Percentiles rank a stretch among this genome's conserved stretches.
Evolutionary conservation across 2,797 vertebrate species (phyloP).

Genomic region (Spinus pinus): DNA sequence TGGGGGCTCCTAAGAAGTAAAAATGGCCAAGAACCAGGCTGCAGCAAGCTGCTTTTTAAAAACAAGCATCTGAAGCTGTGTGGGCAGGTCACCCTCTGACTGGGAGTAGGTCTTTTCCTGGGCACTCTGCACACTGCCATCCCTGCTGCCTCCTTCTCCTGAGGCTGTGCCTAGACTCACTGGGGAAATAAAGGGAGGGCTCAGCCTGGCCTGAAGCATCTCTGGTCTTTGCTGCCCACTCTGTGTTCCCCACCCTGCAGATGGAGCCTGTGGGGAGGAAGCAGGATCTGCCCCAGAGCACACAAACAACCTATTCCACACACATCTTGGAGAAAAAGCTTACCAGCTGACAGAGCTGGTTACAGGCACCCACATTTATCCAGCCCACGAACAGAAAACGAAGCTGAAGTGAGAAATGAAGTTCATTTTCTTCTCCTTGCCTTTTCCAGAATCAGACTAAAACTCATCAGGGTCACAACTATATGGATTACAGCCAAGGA

Average conservation of each 20-base stretch:
- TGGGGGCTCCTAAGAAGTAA: neutral
- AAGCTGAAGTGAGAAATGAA: slow-evolving; percentile 34
- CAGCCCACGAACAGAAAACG: neutral
- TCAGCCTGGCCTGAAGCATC: neutral
- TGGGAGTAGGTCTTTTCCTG: neutral
- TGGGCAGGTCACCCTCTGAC: neutral
- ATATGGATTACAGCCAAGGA: slow-evolving; percentile 47
- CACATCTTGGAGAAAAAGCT: neutral
- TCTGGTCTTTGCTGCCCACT: neutral
- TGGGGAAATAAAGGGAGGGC: neutral
- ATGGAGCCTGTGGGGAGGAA: neutral
- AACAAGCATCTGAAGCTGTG: neutral
- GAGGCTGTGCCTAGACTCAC: neutral
- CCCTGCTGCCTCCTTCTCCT: neutral
- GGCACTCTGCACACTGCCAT: neutral
- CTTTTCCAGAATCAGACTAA: slow-evolving; percentile 40
- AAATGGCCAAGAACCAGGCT: neutral
- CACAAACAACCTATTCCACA: accelerated
- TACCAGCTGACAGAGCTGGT: neutral
- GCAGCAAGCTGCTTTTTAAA: neutral
- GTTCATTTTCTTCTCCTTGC: slow-evolving; percentile 45
- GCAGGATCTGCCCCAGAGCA: neutral
- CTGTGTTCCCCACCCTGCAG: neutral
- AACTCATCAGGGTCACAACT: slow-evolving; percentile 55
- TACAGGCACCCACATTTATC: neutral